These are phyloP conservation scores for Phalacrocorax carbo DNA, from an alignment of 2,113 vertebrate species.

Conservation along the genomic window DNA sequence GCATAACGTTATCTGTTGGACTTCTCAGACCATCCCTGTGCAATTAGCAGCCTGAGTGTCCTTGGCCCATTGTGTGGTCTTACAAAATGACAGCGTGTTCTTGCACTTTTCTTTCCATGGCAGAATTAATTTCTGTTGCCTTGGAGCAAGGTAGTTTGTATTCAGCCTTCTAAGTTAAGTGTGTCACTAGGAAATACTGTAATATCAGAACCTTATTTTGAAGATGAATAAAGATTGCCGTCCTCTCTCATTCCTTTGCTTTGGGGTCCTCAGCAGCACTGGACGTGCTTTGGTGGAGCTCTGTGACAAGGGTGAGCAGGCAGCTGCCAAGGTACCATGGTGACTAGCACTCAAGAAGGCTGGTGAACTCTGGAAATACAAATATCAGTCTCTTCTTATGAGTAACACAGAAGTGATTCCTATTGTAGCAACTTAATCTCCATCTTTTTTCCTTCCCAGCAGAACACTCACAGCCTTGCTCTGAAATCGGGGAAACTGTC, in stretches of 20 bases:
- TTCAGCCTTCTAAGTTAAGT: neutral
- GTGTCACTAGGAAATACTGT: neutral
- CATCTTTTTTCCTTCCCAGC: neutral
- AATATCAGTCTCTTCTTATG: neutral
- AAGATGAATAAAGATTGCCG: neutral
- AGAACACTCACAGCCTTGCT: neutral
- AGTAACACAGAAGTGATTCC: neutral
- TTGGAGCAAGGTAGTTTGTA: neutral
- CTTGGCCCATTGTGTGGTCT: neutral
- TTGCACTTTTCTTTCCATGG: neutral
- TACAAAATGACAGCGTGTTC: neutral
- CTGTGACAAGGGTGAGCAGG: slow-evolving; percentile 21
- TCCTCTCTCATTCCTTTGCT: slow-evolving; percentile 24
- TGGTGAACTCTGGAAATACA: neutral
- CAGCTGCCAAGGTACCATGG: neutral
- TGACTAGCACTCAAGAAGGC: neutral
- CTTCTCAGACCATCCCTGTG: neutral
- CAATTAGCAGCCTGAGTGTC: neutral
- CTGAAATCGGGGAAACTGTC: neutral
- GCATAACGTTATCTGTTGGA: neutral
- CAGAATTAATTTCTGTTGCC: neutral
- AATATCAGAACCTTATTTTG: neutral
- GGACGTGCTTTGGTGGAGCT: slow-evolving; percentile 20
- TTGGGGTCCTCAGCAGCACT: slow-evolving; percentile 9
- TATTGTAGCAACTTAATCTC: neutral